Percentiles rank a stretch among this genome's conserved stretches.
phyloP scores from a whole-genome alignment of 2,113 vertebrate genomes.

The Alligator sinensis region DNA sequence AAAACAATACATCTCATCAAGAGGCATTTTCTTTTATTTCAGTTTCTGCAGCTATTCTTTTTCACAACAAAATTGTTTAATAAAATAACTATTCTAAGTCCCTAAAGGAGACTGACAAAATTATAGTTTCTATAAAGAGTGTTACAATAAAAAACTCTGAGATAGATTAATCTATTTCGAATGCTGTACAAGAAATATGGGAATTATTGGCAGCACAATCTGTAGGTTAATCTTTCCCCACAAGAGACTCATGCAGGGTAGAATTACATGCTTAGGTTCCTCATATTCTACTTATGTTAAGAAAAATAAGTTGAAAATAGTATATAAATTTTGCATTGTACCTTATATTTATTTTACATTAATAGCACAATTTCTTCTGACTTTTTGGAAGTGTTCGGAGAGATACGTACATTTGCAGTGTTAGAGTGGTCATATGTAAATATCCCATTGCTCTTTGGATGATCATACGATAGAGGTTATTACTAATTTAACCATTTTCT shows the following conservation, averaged over 20 bases:
- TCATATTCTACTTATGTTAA: neutral
- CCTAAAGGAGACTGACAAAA: neutral
- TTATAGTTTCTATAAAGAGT: neutral
- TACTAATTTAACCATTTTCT: neutral
- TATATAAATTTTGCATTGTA: neutral
- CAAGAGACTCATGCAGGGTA: neutral
- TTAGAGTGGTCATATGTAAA: accelerated
- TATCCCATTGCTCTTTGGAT: neutral
- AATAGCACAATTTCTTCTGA: neutral
- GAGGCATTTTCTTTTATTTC: neutral
- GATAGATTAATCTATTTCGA: neutral
- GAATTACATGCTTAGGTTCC: neutral
- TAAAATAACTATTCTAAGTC: neutral
- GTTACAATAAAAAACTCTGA: neutral
- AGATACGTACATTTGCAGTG: too few relatives aligned
- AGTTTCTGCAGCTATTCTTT: neutral
- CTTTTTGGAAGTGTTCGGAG: neutral
- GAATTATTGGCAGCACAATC: neutral
- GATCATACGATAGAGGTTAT: accelerated
- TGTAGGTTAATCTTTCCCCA: neutral
- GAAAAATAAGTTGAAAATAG: neutral
- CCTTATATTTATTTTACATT: neutral
- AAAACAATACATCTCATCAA: neutral
- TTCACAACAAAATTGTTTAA: too few relatives aligned
- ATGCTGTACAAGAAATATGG: neutral